Base-by-base conservation (phyloP, 2,113 vertebrate species). In the Pelusios castaneus region DNA sequence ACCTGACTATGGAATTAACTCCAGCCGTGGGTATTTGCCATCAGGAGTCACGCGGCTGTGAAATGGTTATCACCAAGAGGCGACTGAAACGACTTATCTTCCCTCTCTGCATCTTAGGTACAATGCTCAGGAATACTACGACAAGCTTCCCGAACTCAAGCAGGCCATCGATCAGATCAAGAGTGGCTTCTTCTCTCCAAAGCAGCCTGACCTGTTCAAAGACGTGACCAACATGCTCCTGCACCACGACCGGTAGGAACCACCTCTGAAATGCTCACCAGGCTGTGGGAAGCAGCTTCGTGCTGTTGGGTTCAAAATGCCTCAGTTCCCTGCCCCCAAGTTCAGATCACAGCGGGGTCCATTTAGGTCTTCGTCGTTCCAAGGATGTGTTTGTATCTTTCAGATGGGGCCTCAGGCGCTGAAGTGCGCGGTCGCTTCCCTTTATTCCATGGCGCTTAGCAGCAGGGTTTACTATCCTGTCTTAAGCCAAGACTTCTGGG, bases 151-250 rank as follows among this genome's bases (percentile, higher is more conserved):
- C 0, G 99, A 99, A 92, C 97, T 99, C 90, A 99, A 99, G 90
- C 96, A 98, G 54, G 99, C 98, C 47, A 95, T 99, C 29, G 99
- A 99, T 93, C 99, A 99, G 97, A 99, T 99, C 90, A 98, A 95
- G 4, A 98, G 97, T 1, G 99, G 99, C 75, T 99, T 98, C 95
- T 99, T 99, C 98, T 99, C 98, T 91, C 99, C 99, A 0, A 94
- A 97, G 31, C 98, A 99, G 17, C 99, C 99, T 2, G 98, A 98
- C 2, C 98, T 99, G 60, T 99, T 99, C 97, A 98, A 97, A 49
- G 99, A 99, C 0, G 88, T 99, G 88, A 97, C 98, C 5, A 97
- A 99, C 96, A 99, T 99, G 99, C 98, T 99, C 31, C 99, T 99
- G 98, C 96, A 99, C 95, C 94, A 99, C 0, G 99, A 99, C 97